Conservation (phyloP, 2,888 invertebrate species). For the Lobophora halterata region DNA sequence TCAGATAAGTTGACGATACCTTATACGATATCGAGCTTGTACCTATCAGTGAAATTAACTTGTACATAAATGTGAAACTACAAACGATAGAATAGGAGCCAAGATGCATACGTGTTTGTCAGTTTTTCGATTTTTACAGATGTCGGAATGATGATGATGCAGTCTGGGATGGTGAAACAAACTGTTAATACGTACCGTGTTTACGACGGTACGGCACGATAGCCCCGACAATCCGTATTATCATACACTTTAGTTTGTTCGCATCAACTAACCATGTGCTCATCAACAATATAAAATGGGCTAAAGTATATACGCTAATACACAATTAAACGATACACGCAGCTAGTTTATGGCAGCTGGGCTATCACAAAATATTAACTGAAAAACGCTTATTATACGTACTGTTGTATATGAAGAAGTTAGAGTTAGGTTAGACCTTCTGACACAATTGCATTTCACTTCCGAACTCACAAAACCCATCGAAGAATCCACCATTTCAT, state of each 20-base stretch:
- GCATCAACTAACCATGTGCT: conserved; percentile 77
- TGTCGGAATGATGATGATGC: conserved; percentile 98
- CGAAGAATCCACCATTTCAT: conserved; percentile 22
- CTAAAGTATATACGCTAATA: conserved; percentile 71
- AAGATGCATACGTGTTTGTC: conserved; percentile 72
- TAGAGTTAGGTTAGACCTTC: conserved; percentile 38
- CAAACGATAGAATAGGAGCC: conserved; percentile 42
- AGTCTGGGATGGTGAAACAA: conserved; percentile 97
- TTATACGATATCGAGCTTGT: conserved; percentile 42
- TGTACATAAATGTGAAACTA: conserved; percentile 39
- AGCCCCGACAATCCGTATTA: conserved; percentile 61
- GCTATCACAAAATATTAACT: conserved; percentile 64
- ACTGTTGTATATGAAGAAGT: conserved; percentile 31
- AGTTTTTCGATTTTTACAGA: conserved; percentile 90
- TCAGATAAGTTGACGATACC: conserved; percentile 40
- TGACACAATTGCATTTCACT: conserved; percentile 42
- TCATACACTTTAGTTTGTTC: conserved; percentile 76
- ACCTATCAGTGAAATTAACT: conserved; percentile 48
- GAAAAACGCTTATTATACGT: conserved; percentile 49
- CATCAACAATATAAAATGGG: conserved; percentile 58
- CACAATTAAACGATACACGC: conserved; percentile 72
- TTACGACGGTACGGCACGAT: conserved; percentile 90
- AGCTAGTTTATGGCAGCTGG: conserved; percentile 69
- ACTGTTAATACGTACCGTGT: conserved; percentile 87
- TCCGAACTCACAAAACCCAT: conserved; percentile 35